Evolutionary conservation across 2,113 vertebrate genomes (phyloP).

Genomic region (Balaenoptera acutorostrata): DNA sequence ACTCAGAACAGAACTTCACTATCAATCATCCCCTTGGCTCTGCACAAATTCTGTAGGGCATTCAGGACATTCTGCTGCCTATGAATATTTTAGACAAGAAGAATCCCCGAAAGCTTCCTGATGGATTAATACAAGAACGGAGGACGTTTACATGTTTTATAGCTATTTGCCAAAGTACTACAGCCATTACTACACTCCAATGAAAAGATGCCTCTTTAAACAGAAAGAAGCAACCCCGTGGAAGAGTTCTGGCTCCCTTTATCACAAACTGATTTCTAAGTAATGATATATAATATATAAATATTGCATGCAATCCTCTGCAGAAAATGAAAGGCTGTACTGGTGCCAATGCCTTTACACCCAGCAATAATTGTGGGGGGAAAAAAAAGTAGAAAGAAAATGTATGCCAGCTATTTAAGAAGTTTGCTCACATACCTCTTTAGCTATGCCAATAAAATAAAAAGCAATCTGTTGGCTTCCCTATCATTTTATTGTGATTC

Average conservation of each 20-base stretch:
- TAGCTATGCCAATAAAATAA: conserved; percentile 34
- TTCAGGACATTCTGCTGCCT: conserved; percentile 88
- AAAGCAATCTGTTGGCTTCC: not conserved
- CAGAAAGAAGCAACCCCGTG: conserved; percentile 38
- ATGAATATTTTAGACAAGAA: conserved; percentile 90
- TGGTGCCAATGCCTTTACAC: conserved; percentile 64
- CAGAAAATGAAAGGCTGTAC: conserved; percentile 68
- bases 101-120: conserved; percentile 83
- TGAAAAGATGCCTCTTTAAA: conserved; percentile 70
- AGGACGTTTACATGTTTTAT: conserved; percentile 77
- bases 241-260: conserved; percentile 62
- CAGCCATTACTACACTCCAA: conserved; percentile 58
- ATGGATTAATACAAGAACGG: conserved; percentile 83
- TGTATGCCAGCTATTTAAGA: not conserved
- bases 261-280: conserved; percentile 73
- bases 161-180: conserved; percentile 79
- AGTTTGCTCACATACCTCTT: not conserved
- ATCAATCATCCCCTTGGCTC: conserved; percentile 86
- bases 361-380: conserved; percentile 50
- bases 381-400: conserved; percentile 39
- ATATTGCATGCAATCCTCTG: conserved; percentile 68
- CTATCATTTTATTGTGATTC: not conserved
- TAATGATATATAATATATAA: conserved; percentile 79
- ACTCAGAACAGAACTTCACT: conserved; percentile 82
- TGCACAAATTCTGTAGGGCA: conserved; percentile 87